Conservation (phyloP, 2,888 invertebrate species). For the Nycteola revayana region DNA sequence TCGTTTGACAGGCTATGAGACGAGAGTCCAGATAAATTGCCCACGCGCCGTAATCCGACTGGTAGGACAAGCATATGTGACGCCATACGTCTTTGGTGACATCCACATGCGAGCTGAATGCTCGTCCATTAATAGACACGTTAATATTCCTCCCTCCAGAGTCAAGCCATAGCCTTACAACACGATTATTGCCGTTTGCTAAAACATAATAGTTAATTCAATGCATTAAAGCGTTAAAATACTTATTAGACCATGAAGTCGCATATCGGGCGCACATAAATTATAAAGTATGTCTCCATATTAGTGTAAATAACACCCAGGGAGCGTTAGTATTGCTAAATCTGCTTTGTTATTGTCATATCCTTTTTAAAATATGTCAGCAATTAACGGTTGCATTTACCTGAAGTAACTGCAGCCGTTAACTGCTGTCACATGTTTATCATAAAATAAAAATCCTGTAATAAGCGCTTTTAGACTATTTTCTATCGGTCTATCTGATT, state of each 20-base stretch:
- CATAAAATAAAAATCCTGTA: no score
- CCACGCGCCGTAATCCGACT: constrained; percentile 83
- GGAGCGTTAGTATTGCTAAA: constrained; percentile 12
- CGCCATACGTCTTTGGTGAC: constrained; percentile 80
- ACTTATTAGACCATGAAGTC: constrained; percentile 34
- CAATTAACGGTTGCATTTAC: no score
- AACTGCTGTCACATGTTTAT: no score
- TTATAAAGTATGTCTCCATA: constrained; percentile 35
- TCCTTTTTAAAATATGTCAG: no score
- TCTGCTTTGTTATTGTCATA: constrained; percentile 1
- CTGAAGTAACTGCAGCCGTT: no score
- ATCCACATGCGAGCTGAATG: constrained; percentile 67
- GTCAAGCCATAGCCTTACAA: constrained; percentile 83
- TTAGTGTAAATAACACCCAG: constrained; percentile 27
- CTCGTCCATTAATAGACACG: constrained; percentile 78
- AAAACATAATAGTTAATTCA: constrained; percentile 36
- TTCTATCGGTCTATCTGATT: no score
- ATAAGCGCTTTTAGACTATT: no score
- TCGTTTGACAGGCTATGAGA: constrained; percentile 61
- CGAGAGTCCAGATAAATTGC: constrained; percentile 83
- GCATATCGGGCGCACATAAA: constrained; percentile 32
- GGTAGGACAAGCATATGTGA: constrained; percentile 86
- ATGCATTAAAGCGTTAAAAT: constrained; percentile 12
- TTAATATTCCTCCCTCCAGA: constrained; percentile 79
- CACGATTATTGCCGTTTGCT: constrained; percentile 78